Evolutionary conservation across 2,113 vertebrate species (phyloP).

Genomic region (Propithecus coquereli): DNA sequence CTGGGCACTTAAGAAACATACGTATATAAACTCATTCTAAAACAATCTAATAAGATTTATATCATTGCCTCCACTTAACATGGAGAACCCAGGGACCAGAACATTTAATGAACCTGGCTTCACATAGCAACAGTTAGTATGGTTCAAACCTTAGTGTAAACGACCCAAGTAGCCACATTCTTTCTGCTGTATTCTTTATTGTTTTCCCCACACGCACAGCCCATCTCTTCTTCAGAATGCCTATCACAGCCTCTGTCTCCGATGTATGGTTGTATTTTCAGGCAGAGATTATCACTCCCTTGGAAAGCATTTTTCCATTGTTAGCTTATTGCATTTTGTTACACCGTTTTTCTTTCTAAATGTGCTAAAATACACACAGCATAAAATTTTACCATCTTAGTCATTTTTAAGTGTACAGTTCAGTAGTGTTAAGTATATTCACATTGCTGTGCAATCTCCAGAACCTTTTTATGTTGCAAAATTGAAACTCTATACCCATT

Average conservation of each 20-base stretch:
- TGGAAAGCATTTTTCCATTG: not conserved
- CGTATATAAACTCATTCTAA: not conserved
- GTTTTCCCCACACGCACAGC: not conserved
- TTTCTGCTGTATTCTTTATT: not conserved
- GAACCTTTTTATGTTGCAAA: not conserved
- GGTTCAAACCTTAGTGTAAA: not conserved
- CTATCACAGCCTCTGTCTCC: not conserved
- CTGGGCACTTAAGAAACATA: not conserved
- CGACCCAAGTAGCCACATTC: not conserved
- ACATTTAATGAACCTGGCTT: not conserved
- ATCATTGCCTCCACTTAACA: not conserved
- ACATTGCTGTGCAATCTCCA: not conserved
- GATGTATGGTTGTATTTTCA: not conserved
- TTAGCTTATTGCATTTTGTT: not conserved
- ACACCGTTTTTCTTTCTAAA: not conserved
- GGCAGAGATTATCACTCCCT: not conserved
- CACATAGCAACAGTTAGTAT: not conserved
- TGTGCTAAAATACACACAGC: not conserved
- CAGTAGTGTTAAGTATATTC: not conserved
- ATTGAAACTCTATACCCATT: not conserved
- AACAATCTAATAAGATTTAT: not conserved
- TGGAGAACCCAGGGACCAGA: not conserved
- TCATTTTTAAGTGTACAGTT: not conserved
- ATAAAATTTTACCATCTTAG: not conserved
- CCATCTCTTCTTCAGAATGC: not conserved